A percentile compares a stretch with the other conserved stretches of the same genome.
These are phyloP conservation scores for Rhea pennata DNA, from an alignment of 2,113 vertebrate species.

Conservation along the genomic window DNA sequence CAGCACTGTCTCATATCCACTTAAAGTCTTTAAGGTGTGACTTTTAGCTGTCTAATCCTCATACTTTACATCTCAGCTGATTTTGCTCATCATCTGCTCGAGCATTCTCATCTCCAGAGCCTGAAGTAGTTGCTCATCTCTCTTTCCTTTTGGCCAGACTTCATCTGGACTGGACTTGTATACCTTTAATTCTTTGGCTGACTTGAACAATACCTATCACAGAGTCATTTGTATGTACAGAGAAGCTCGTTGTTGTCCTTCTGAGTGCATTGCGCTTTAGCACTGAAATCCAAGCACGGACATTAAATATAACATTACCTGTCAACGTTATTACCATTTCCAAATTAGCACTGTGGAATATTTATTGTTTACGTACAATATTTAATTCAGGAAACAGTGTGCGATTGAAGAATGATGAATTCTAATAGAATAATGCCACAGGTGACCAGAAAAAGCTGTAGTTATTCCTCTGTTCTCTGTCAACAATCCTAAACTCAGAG, in stretches of 20 bases:
- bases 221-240: not conserved
- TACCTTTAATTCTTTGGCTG: not conserved
- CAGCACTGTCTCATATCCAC: not conserved
- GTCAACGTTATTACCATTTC: not conserved
- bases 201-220: not conserved
- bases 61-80: not conserved
- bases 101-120: not conserved
- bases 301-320: not conserved
- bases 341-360: not conserved
- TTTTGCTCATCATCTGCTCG: not conserved
- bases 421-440: not conserved
- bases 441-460: not conserved
- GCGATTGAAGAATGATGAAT: not conserved
- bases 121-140: not conserved
- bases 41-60: not conserved
- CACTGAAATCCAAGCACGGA: not conserved
- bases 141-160: not conserved
- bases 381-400: not conserved
- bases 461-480: not conserved
- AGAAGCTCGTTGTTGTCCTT: not conserved
- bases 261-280: not conserved
- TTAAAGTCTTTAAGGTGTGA: not conserved
- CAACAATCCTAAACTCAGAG: not conserved
- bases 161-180: not conserved
- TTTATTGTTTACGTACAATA: not conserved